Base-by-base conservation (phyloP, 2,797 vertebrate genomes). In the Platyrinchus mystaceus region DNA sequence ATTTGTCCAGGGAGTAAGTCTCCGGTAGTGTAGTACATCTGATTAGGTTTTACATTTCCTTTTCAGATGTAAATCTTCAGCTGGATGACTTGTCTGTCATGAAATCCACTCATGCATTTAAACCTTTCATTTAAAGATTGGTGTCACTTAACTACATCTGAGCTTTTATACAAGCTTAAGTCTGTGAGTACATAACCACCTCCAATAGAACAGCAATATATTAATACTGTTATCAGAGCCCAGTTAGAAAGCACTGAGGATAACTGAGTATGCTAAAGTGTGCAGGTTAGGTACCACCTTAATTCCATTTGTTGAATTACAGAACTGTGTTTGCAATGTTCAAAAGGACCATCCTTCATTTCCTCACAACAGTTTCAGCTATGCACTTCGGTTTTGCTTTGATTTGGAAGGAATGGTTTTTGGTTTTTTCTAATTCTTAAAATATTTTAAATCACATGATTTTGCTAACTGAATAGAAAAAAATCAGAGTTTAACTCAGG, bases 21-120 rank as follows among this genome's bases (percentile, higher is more conserved):
- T 59, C 0, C 2, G 4, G 21, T 34, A 67, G n/a, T 37, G 18
- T 12, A 3, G 27, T 50, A 74, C 8, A 39, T 32, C 8, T 6
- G 28, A 43, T 89, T 49, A 50, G 12, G 17, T 34, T 90, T 90
- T 75, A 27, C 10, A 27, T 50, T 87, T 17, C 5, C 1, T 47
- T 81, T 60, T 59, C n/a, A 47, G 44, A 17, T 47, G 13, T 56
- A 60, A 43, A 22, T 39, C 14, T 82, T 82, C 44, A 27, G 8
- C 1, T 37, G 32, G 14, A 32, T 82, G 44, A 52, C 16, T 55
- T 64, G n/a, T 4, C 14, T 1, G 0, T 43, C 7, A 19, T 32
- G 7, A 62, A 49, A 71, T 80, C 22, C 9, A 37, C 74, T 49
- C 20, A 41, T 32, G 19, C 4, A 52, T 32, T 41, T 81, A 66